Evolutionary conservation across 2,797 vertebrate genomes (phyloP), one percentile per base, ranked within the genome.

Genomic region (Esox lucius): DNA sequence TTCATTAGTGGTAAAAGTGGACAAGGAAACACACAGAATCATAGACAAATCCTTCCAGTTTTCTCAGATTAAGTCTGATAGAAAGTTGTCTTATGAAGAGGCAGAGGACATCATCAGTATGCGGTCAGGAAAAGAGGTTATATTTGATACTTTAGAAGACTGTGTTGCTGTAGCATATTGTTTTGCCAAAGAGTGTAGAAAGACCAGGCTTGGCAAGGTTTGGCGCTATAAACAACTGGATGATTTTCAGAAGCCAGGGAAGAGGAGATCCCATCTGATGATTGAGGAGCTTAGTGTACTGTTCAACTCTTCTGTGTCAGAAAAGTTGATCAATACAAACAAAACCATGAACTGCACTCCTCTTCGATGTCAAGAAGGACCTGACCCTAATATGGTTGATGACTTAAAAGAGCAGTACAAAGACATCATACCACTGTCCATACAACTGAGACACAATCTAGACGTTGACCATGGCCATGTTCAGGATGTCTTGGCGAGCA

Each of bases 231-330:
- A 94, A 11, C 81, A 67, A 6, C 87, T 89, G 0, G 92, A 94
- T 0, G 94, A 95, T 74, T 86, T 92, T 2, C 77, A 82, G 1
- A 53, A 49, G 5, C 81, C 91, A 0, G 95, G 95, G 16, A 89
- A 85, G 71, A 86, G 94, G 0, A 73, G 68, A 0, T 93, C 95
- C 69, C 94, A 94, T 68, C 74, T 81, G 79, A 93, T 96, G 93
- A 86, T 95, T 56, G 87, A 95, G 64, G 95, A 95, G 81, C 80
- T 95, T 73, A 95, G 95, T 94, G 84, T 96, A 70, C 92, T 95
- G 90, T 95, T 94, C 81, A 96, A 95, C 76, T 91, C 91, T 73
- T 92, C 78, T 0, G 92, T 87, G 79, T 94, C 94, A 0, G 87
- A 93, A 46, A 87, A 89, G 51, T 91, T 96, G 51, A 88, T 90